Percentiles rank a stretch among this genome's conserved stretches.
Evolutionary conservation across 2,797 vertebrate species (phyloP).

Genomic region (Gadopsis bispinosus): DNA sequence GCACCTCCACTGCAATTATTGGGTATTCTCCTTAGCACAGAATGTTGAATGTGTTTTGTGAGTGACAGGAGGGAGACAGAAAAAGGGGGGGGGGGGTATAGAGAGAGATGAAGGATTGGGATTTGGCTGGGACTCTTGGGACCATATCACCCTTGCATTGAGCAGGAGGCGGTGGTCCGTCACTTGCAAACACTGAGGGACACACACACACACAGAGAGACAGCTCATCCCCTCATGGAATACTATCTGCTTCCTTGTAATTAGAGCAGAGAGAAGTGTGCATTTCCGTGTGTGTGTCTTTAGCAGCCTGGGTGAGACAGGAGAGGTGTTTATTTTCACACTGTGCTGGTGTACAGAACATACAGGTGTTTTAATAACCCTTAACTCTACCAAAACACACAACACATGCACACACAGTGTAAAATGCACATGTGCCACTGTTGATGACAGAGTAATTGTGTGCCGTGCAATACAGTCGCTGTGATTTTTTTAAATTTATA

Average conservation of each 20-base stretch:
- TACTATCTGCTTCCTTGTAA: slow-evolving; percentile 69
- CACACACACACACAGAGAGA: slow-evolving; percentile 13
- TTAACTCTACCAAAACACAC: slow-evolving; percentile 20
- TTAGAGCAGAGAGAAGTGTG: slow-evolving; percentile 72
- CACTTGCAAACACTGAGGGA: slow-evolving; percentile 30
- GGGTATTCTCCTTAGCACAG: slow-evolving; percentile 37
- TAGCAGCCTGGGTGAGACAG: slow-evolving; percentile 44
- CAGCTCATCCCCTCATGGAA: slow-evolving; percentile 52
- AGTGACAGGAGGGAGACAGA: slow-evolving; percentile 34
- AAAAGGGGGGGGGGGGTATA: slow-evolving; percentile 11
- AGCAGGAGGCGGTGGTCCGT: slow-evolving; percentile 65
- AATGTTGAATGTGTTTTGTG: slow-evolving; percentile 19
- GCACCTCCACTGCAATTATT: neutral
- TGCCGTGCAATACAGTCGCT: slow-evolving; percentile 17
- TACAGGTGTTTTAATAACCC: slow-evolving; percentile 74
- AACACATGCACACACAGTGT: slow-evolving; percentile 28
- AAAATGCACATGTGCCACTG: slow-evolving; percentile 32
- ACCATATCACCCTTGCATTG: slow-evolving; percentile 62
- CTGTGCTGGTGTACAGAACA: slow-evolving; percentile 31
- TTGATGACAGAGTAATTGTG: slow-evolving; percentile 58
- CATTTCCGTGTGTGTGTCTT: slow-evolving; percentile 46
- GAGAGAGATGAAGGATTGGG: slow-evolving; percentile 33
- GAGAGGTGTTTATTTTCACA: slow-evolving; percentile 68
- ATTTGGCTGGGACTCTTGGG: slow-evolving; percentile 61
- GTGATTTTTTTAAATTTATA: slow-evolving; percentile 18